Evolutionary conservation across 2,113 vertebrate genomes (phyloP), one percentile per base, ranked within the genome.

Genomic region (Rhinolophus ferrumequinum): DNA sequence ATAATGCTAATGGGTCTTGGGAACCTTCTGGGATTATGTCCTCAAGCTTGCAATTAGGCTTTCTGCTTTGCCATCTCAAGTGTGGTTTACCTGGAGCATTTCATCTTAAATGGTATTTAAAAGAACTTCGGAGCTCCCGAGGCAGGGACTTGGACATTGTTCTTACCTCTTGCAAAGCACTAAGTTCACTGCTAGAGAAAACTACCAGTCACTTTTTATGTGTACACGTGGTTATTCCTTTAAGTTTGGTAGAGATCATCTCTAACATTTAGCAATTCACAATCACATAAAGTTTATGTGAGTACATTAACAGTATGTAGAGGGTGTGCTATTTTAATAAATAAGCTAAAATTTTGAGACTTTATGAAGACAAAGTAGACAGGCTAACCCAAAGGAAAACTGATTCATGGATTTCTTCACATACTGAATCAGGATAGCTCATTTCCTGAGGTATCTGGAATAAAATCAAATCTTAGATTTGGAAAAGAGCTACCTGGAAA

Each of bases 1-100:
- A 84, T 97, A 89, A 64, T 95, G 93, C 97, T 98, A 98, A 94
- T 97, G 95, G 90, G 38, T 98, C 95, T 97, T 89, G 76, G 95
- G 86, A 88, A 89, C 60, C 96, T 87, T 88, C 69, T 97, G 90
- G 98, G 95, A 97, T 94, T 97, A 80, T 91, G 96, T 93, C 93
- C 88, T 96, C 73, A 88, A 72, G 93, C 12, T 97, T 72, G 72
- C 83, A 96, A 60, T 91, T 91, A 90, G 3, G 0, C 70, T 75
- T 97, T 97, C 50, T 96, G 87, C 58, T 98, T 96, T 96, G 90
- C 89, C 94, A 90, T 72, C 92, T 94, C 97, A 98, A 98, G 96
- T 81, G 56, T 89, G 93, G 96, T 98, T 97, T 98, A 93, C 98
- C 97, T 92, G 83, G 95, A 97, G 79, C 93, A 62, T 96, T 94